phyloP scores from a whole-genome alignment of 2,113 vertebrate genomes.

The Laterallus jamaicensis region DNA sequence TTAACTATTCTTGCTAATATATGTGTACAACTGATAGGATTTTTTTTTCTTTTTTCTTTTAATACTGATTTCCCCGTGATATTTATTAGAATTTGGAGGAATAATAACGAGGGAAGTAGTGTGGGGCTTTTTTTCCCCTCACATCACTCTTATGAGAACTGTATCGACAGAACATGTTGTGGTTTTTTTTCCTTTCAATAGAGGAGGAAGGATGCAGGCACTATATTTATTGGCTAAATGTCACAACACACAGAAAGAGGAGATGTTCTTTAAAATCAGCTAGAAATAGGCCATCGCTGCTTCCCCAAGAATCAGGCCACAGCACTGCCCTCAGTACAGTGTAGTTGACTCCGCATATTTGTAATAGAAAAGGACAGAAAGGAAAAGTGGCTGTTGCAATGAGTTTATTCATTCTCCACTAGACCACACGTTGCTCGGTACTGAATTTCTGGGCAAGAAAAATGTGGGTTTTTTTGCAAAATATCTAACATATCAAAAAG shows the following conservation, averaged over 20 bases:
- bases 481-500: neutral
- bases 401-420: neutral
- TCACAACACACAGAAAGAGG: neutral
- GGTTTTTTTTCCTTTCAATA: neutral
- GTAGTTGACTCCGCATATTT: neutral
- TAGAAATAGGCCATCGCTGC: neutral
- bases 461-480: neutral
- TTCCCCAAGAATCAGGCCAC: neutral
- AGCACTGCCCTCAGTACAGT: neutral
- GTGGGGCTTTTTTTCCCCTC: rapidly evolving
- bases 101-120: neutral
- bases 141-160: neutral
- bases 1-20: neutral
- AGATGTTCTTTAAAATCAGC: neutral
- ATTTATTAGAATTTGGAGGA: neutral
- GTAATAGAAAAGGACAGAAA: neutral
- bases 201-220: neutral
- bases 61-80: neutral
- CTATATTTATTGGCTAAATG: neutral
- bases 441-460: neutral
- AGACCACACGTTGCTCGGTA: neutral
- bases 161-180: neutral
- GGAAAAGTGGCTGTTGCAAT: neutral
- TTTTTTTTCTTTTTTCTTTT: neutral
- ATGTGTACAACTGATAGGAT: neutral